Evolutionary conservation across 2,113 vertebrate genomes (phyloP).

Genomic region (Chaetura pelagica): DNA sequence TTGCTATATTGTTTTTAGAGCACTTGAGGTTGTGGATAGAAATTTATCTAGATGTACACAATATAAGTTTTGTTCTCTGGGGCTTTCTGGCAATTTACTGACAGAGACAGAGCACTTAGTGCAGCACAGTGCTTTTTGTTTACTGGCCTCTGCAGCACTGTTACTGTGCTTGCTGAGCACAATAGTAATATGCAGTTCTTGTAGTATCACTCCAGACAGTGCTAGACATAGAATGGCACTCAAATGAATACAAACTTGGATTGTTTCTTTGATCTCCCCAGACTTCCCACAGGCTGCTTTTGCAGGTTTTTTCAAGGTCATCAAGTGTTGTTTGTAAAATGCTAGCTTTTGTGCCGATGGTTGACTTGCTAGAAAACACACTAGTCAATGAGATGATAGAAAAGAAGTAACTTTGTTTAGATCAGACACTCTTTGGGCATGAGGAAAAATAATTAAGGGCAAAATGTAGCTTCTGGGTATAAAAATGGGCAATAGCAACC

Average conservation of each 20-base stretch:
- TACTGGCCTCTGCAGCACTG: background rate
- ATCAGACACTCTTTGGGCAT: background rate
- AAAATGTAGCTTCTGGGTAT: background rate
- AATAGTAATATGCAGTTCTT: background rate
- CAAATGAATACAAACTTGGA: conserved; percentile 3
- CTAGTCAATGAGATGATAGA: background rate
- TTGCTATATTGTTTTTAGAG: background rate
- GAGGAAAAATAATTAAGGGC: background rate
- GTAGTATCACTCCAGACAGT: background rate
- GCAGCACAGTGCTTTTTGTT: background rate
- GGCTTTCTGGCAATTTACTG: background rate
- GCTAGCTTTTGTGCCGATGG: background rate
- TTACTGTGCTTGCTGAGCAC: background rate
- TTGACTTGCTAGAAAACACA: background rate
- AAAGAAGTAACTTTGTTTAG: background rate
- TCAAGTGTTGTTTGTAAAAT: background rate
- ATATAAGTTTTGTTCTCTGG: background rate
- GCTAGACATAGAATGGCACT: background rate
- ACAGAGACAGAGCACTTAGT: background rate
- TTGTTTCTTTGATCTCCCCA: conserved; percentile 22
- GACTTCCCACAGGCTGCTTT: background rate
- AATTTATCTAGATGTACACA: background rate
- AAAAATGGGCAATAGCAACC: background rate
- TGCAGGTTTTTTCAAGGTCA: conserved; percentile 6
- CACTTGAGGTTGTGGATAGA: background rate